Evolutionary conservation across 2,888 invertebrate species (phyloP).

Genomic region (Subacronicta megacephala): DNA sequence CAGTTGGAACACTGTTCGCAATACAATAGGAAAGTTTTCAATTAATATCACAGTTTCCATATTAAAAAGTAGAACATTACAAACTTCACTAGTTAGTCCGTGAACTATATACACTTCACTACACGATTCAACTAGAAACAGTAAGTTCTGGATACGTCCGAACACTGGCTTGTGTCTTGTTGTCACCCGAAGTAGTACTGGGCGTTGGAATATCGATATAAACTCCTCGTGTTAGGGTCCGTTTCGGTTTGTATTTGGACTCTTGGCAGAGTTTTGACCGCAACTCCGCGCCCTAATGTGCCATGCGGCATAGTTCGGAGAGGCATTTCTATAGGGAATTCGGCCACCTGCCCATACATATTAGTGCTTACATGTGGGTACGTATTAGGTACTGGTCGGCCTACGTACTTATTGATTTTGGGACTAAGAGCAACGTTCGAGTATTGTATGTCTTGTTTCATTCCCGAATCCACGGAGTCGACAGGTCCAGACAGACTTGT

Average conservation of each 20-base stretch:
- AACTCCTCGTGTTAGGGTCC: conserved; percentile 90
- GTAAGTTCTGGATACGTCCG: conserved; percentile 89
- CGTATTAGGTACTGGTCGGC: conserved; percentile 85
- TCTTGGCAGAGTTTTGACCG: conserved; percentile 84
- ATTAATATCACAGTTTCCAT: conserved; percentile 89
- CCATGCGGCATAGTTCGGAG: conserved; percentile 86
- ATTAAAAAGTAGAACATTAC: conserved; percentile 87
- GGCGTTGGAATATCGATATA: conserved; percentile 91
- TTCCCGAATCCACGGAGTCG: conserved; percentile 83
- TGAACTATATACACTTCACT: conserved; percentile 78
- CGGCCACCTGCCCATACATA: conserved; percentile 88
- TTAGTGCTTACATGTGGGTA: conserved; percentile 86
- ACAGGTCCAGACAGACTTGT: conserved; percentile 91
- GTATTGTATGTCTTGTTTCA: conserved; percentile 85
- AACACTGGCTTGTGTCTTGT: conserved; percentile 87
- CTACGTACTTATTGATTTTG: conserved; percentile 86
- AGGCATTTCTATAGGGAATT: conserved; percentile 88
- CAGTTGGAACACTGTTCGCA: conserved; percentile 73
- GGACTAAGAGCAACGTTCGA: conserved; percentile 82
- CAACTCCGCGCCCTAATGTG: conserved; percentile 83
- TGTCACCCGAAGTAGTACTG: conserved; percentile 95
- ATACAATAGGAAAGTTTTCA: conserved; percentile 83
- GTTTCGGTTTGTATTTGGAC: conserved; percentile 86
- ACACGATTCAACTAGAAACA: conserved; percentile 88
- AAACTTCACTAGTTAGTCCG: conserved; percentile 71